A percentile compares a stretch with the other conserved stretches of the same genome.
Evolutionary conservation across 2,797 vertebrate genomes (phyloP).

Genomic region (Chaunax sp.): DNA sequence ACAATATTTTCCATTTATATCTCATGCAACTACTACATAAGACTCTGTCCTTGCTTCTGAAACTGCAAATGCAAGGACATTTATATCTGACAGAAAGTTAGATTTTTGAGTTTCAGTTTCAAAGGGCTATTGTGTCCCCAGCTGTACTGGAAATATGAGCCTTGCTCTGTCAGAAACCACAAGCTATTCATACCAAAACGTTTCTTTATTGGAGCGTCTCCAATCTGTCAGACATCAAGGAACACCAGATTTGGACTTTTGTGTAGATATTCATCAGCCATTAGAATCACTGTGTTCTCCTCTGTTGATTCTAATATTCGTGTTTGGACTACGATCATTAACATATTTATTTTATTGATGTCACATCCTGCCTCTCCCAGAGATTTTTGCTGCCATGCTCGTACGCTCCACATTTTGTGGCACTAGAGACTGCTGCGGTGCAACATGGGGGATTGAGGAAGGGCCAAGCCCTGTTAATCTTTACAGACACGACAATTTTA

Average conservation of each 20-base stretch:
- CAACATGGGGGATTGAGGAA: neutral
- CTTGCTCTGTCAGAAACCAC: slow-evolving; percentile 14
- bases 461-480: slow-evolving; percentile 46
- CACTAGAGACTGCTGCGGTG: slow-evolving; percentile 29
- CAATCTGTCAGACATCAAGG: slow-evolving; percentile 2
- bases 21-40: neutral
- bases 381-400: slow-evolving; percentile 1
- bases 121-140: slow-evolving; percentile 15
- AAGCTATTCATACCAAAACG: slow-evolving; percentile 1
- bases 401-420: neutral
- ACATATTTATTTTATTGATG: neutral
- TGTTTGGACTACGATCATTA: neutral
- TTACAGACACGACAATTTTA: slow-evolving; percentile 58
- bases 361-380: neutral
- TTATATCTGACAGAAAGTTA: slow-evolving; percentile 21
- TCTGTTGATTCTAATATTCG: neutral
- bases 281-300: neutral
- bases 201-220: slow-evolving; percentile 5
- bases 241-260: slow-evolving; percentile 25
- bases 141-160: slow-evolving; percentile 13
- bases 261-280: neutral
- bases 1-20: slow-evolving; percentile 10
- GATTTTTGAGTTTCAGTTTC: slow-evolving; percentile 26
- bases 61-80: slow-evolving; percentile 1
- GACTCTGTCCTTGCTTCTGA: neutral